Evolutionary conservation across 2,797 vertebrate genomes (phyloP), one percentile per base, ranked within the genome.

Genomic region (Echeneis naucrates): DNA sequence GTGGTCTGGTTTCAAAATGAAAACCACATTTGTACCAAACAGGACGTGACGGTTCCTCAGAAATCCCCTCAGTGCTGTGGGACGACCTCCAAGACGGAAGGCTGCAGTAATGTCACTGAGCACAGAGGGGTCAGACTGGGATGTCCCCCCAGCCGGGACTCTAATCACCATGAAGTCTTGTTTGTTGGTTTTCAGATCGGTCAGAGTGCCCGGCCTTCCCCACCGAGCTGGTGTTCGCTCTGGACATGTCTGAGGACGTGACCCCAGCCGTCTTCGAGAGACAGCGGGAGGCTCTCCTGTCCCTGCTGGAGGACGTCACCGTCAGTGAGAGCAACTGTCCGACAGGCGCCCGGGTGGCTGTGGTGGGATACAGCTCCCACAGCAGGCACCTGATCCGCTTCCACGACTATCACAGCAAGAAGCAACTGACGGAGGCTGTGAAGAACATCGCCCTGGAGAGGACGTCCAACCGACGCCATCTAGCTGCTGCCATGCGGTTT

Each of bases 311-410:
- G 33, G 87, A 83, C 17, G n/a, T 97, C 30, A 76, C 89, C 67
- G 88, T 98, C 19, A 87, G 93, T 0, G 94, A 95, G 79, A 97
- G 93, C 87, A 96, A 95, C 87, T 98, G 97, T 73, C 97, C 96
- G 0, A 88, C 61, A 0, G 96, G 95, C 0, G 94, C 96, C 2
- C 93, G 94, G 0, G 95, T 98, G 8, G 92, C 96, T 0, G 42
- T 97, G 16, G 82, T 97, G 27, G 95, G 93, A 0, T 98, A 93
- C 83, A 96, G 67, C 65, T 40, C 54, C 54, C 65, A 90, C 71
- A 89, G 87, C 27, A 95, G 93, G 63, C 93, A 96, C 70, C 91
- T 96, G 52, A 91, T 97, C 75, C 95, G 95, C 21, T 97, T 98
- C 87, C 92, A 95, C 0, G 96, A 97, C 82, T 93, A 94, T 81